Evolutionary conservation across 1,140 invertebrate species (phyloP), one percentile per base, ranked within the genome.

Genomic region (Anoplolepis gracilipes): DNA sequence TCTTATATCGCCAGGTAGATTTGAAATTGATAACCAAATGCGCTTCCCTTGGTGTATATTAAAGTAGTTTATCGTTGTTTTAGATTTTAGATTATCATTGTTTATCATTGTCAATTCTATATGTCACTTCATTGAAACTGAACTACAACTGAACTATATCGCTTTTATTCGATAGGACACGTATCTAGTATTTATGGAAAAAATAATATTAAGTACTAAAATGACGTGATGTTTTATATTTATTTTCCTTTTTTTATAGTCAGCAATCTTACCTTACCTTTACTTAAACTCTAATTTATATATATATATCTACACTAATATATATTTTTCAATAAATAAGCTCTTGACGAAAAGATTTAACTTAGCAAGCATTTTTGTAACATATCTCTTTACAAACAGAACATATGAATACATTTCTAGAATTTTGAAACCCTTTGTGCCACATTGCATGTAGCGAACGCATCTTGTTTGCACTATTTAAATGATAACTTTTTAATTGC

Each of bases 401-500:
- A 67, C 67, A 46, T 85, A 67, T n/a, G n/a, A 76, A 86, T 84
- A 84, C 57, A 57, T 82, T 67, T 87, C 28, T 46, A 75, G 36
- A 61, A 90, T 90, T 16, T 84, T 76, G 88, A 87, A 89, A 89
- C 88, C 85, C 85, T 79, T 89, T 89, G 69, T 84, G 84, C 84
- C 57, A 42, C 61, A 30, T 61, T 82, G 78, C 78, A 82, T 82
- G 78, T 53, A 25, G 59, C 33, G 25, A 13, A 55, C 36, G 62
- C 49, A 55, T 82, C 53, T 73, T 72, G 25, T 72, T 57, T 30
- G n/a, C 16, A 49, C 62, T 22, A 69, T 69, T 78, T 22, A 72
- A 46, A 46, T 33, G 0, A 46, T 25, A 0, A 59, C 30, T n/a
- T 59, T 79, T 81, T 57, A 42, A 57, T 59, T 72, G 42, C 65